Evolutionary conservation across 1,140 invertebrate species (phyloP).

Genomic region (Brevipalpus yothersi): DNA sequence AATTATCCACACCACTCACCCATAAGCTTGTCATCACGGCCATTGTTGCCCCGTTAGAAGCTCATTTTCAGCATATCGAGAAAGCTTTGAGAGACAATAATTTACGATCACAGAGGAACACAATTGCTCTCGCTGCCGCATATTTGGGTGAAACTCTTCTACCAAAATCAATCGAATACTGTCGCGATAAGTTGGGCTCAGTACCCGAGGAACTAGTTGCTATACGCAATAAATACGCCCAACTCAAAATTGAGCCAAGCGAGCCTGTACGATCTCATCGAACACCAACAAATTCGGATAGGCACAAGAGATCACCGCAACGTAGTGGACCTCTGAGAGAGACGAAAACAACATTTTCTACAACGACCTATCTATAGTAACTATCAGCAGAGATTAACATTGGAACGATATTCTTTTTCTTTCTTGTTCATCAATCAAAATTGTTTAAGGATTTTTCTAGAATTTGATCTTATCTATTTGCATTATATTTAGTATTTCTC

Average conservation of each 20-base stretch:
- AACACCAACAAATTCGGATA: too few relatives aligned
- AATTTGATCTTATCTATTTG: too few relatives aligned
- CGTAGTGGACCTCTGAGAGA: too few relatives aligned
- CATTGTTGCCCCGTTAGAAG: constrained; percentile 34
- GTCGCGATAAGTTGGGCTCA: constrained; percentile 8
- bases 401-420: too few relatives aligned
- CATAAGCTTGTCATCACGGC: constrained; percentile 33
- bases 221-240: neutral
- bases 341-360: too few relatives aligned
- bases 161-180: constrained; percentile 23
- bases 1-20: constrained; percentile 34
- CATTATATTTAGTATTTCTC: too few relatives aligned
- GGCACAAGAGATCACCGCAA: too few relatives aligned
- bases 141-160: constrained; percentile 28
- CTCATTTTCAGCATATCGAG: constrained; percentile 36
- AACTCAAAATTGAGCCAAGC: neutral
- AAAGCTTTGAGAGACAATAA: constrained; percentile 29
- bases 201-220: neutral
- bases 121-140: constrained; percentile 28
- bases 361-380: too few relatives aligned
- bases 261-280: neutral
- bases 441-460: too few relatives aligned
- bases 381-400: too few relatives aligned
- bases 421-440: too few relatives aligned
- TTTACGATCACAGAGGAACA: constrained; percentile 22